These are phyloP conservation scores for Pseudopodoces humilis DNA, from an alignment of 2,113 vertebrate genomes.

Conservation along the genomic window DNA sequence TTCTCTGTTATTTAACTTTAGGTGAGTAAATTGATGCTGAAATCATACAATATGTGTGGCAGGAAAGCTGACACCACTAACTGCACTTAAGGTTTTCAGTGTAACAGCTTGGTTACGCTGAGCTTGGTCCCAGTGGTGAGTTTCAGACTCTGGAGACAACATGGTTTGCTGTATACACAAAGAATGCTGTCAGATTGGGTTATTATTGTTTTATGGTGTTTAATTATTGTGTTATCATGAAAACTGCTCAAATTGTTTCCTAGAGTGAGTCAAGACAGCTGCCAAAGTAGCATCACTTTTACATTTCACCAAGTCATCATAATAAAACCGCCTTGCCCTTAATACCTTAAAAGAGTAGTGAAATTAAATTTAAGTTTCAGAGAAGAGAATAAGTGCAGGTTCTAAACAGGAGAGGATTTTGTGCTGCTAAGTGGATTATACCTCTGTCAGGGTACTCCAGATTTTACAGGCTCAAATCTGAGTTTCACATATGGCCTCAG, in stretches of 20 bases:
- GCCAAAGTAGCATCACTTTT: neutral
- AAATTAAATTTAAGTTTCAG: neutral
- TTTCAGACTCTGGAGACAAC: neutral
- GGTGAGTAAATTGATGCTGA: neutral
- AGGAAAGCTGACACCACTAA: neutral
- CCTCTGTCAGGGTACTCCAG: slow-evolving; percentile 41
- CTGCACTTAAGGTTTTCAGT: neutral
- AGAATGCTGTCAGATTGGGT: neutral
- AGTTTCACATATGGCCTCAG: slow-evolving; percentile 73
- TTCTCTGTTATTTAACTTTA: neutral
- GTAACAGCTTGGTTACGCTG: neutral
- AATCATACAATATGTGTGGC: neutral
- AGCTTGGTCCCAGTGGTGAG: neutral
- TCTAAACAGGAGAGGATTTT: slow-evolving; percentile 47
- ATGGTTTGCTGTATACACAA: neutral
- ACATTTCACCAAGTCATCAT: neutral
- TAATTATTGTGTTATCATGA: slow-evolving; percentile 48
- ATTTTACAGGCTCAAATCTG: slow-evolving; percentile 67
- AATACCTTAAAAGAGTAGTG: neutral
- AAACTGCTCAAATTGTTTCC: neutral
- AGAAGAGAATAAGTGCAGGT: slow-evolving; percentile 13
- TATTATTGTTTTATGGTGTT: neutral
- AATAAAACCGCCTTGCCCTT: neutral
- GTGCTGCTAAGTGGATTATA: slow-evolving; percentile 50
- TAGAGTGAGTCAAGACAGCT: neutral